Base-by-base conservation (phyloP, 1,140 invertebrate genomes). In the Papilio aristodemus region DNA sequence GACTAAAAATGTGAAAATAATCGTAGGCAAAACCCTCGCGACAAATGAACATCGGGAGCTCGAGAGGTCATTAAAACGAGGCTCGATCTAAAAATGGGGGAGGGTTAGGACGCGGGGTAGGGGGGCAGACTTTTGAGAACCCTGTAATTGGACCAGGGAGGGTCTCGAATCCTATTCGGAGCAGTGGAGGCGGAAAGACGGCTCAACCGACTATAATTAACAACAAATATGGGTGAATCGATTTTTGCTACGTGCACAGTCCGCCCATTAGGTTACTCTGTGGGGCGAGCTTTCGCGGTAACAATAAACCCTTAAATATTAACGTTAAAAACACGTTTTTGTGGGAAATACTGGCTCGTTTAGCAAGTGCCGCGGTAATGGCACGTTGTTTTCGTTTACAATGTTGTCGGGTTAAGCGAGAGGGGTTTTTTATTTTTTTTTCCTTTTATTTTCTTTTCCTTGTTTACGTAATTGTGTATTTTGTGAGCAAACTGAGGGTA, bases 61-160 rank as follows among this genome's bases (percentile, higher is more conserved):
- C 74, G 82, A 91, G 89, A 90, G 89, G 89, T 91, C 89, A 90
- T 91, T 91, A 91, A 91, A 90, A 87, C 79, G 84, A 77, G 85
- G 78, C 86, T 87, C 85, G 83, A 87, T 90, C 86, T 89, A 89
- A 89, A 91, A 89, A 89, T 84, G 82, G 79, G 84, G 80, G 79
- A 78, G 84, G 78, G 80, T 78, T 69, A 72, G 75, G 69, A 50
- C 69, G 70, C 46, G 46, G 46, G 46, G 60, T 71, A 58, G 77
- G 79, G 84, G 84, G 82, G 78, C 37, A 43, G 62, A 83, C 79
- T 85, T 87, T 89, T 80, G 85, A 90, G 87, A 86, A 89, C 83
- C 82, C 83, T 71, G 85, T 91, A 91, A 91, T 89, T 91, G 89
- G 89, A 89, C 83, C 87, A 83, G 87, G 89, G 86, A 87, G 89